Conservation (phyloP, 2,888 invertebrate species). For the Ormyrus nitidulus region DNA sequence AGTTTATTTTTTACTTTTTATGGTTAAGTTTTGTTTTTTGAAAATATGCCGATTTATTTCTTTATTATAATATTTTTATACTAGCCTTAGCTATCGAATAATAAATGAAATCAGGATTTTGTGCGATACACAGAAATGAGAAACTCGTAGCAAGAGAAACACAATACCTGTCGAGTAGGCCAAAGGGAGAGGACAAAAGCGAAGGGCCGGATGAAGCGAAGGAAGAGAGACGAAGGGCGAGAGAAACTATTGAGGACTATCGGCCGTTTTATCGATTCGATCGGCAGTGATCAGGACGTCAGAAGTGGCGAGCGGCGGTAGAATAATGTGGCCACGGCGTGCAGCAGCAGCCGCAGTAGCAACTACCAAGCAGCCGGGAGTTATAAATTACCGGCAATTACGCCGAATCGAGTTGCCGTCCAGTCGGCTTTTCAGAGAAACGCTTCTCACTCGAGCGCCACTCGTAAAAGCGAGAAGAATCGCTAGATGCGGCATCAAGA, state of each 20-base stretch:
- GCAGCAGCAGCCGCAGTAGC: not conserved
- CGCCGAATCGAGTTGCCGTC: no score
- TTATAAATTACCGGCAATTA: no score
- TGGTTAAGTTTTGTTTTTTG: no score
- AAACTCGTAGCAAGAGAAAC: no score
- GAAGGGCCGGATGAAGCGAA: not conserved
- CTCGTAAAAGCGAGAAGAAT: not conserved
- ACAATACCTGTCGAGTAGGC: not conserved
- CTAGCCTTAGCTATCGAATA: no score
- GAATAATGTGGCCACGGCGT: not conserved
- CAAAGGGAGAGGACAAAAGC: not conserved
- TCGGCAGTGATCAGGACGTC: conserved; percentile 64
- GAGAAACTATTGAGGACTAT: conserved; percentile 53
- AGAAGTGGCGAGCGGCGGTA: conserved; percentile 57
- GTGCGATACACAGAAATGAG: no score
- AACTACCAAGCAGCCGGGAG: no score
- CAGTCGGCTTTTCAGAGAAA: not conserved
- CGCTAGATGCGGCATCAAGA: conserved; percentile 39
- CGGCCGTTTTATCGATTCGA: conserved; percentile 66
- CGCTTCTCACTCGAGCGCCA: not conserved
- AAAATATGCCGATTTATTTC: no score
- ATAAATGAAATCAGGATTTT: no score
- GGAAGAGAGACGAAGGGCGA: not conserved
- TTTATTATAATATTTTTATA: no score
- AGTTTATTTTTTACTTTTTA: no score